Base-by-base conservation (phyloP, 2,888 invertebrate species). In the Thyatira batis region DNA sequence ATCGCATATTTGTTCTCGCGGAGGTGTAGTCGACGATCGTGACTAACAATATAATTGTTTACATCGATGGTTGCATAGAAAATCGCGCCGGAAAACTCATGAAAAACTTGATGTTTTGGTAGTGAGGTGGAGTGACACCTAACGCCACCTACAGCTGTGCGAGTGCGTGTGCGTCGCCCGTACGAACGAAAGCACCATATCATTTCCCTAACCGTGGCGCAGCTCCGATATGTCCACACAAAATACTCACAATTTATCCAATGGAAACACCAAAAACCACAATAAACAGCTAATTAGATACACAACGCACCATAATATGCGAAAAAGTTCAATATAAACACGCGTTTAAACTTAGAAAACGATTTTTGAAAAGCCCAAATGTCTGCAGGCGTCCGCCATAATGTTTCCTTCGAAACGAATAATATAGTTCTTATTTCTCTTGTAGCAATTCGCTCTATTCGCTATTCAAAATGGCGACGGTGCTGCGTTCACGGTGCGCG, bases 321-420 rank as follows among this genome's bases (percentile, higher is more conserved):
- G 81, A 88, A 92, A 92, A 90, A 92, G 92, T 92, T 92, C 92
- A 91, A 87, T 92, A 92, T 84, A 91, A 92, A 92, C 90, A 80
- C 92, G 85, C 85, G 80, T 87, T 87, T 86, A 88, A 89, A 90
- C 89, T 90, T 90, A 92, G 87, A 92, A 92, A 92, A 92, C 80
- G 92, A 92, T 92, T 92, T 92, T 92, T 90, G 86, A 92, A 92
- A 92, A 92, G 92, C 92, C 88, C 92, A 83, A 92, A 85, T 89
- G 86, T 87, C 85, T 87, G 85, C 92, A 91, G 92, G 90, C 92
- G 90, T 90, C 92, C 91, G 92, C 92, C 92, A 92, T 92, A 89
- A 92, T 92, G 92, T 92, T 92, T 92, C 92, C 92, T 92, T 92
- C 91, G 92, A 88, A 92, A 92, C 92, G 92, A 92, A 92, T 92